A percentile compares a stretch with the other conserved stretches of the same genome.
phyloP scores from a whole-genome alignment of 2,888 invertebrate species.

The Serrognathus titanus region DNA sequence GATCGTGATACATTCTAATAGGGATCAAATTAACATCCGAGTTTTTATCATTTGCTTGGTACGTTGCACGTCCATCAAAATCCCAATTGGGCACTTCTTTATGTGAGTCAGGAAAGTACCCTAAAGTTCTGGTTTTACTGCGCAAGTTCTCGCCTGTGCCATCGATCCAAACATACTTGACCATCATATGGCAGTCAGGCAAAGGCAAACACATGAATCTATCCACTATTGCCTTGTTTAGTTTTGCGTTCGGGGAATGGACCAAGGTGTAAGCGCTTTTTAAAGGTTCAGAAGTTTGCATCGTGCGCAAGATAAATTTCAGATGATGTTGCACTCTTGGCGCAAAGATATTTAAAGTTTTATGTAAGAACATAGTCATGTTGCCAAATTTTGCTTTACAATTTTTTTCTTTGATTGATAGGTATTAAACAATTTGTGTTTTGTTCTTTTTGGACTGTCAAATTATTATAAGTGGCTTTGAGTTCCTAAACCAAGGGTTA shows the following conservation, averaged over 20 bases:
- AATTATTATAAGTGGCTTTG: no score
- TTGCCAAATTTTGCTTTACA: no score
- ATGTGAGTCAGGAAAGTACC: slow-evolving; percentile 57
- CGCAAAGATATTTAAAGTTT: no score
- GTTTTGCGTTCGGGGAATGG: slow-evolving; percentile 37
- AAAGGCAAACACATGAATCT: slow-evolving; percentile 57
- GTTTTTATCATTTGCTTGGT: slow-evolving; percentile 63
- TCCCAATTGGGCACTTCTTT: slow-evolving; percentile 72
- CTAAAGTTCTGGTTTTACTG: slow-evolving; percentile 66
- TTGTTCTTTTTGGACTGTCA: no score
- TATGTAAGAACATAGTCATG: no score
- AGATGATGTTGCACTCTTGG: no score
- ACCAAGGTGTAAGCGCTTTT: slow-evolving; percentile 20
- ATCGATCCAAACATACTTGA: slow-evolving; percentile 74
- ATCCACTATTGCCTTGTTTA: slow-evolving; percentile 54
- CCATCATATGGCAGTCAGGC: slow-evolving; percentile 58
- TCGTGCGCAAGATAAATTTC: neutral
- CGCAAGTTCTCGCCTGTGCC: slow-evolving; percentile 68
- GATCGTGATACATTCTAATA: slow-evolving; percentile 74
- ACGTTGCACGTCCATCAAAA: slow-evolving; percentile 72
- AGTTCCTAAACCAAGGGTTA: no score
- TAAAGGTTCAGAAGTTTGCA: neutral
- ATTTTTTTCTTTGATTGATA: no score
- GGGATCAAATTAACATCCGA: slow-evolving; percentile 75
- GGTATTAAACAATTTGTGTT: no score